Percentiles rank a stretch among this genome's conserved stretches.
Conservation (phyloP, 2,797 vertebrate genomes). For the Hydrolagus colliei region DNA sequence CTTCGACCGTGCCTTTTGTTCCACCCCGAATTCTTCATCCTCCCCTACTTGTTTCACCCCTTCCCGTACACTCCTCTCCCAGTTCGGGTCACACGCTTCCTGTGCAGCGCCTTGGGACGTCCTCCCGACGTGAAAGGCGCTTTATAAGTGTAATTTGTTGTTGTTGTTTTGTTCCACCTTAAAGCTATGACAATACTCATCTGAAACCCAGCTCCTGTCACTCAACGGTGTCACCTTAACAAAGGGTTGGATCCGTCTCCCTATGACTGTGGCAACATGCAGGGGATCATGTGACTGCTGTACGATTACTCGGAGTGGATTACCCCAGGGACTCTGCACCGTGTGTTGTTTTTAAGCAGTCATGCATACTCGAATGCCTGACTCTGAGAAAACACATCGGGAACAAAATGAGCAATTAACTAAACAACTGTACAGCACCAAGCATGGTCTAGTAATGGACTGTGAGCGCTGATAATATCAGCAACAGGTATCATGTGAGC, state of each 20-base stretch:
- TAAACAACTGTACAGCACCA: conserved; percentile 58
- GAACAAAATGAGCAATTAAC: conserved; percentile 64
- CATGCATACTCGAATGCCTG: conserved; percentile 31
- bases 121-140: no score
- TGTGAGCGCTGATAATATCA: conserved; percentile 21
- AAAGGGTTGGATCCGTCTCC: neutral
- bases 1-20: no score
- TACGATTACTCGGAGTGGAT: conserved; percentile 19
- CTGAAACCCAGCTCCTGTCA: neutral
- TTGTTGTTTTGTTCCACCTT: no score
- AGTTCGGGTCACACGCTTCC: no score
- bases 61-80: no score
- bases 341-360: conserved; percentile 17
- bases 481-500: conserved; percentile 8
- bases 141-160: no score
- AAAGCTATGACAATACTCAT: neutral
- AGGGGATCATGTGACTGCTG: neutral
- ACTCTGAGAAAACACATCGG: conserved; percentile 34
- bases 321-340: neutral
- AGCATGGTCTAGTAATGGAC: conserved; percentile 42
- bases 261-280: neutral
- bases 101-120: no score
- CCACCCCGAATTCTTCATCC: no score
- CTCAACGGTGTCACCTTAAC: no score
- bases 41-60: no score